Evolutionary conservation across 2,888 invertebrate species (phyloP), one percentile per base, ranked within the genome.

Genomic region (Monoplex corrugatus): DNA sequence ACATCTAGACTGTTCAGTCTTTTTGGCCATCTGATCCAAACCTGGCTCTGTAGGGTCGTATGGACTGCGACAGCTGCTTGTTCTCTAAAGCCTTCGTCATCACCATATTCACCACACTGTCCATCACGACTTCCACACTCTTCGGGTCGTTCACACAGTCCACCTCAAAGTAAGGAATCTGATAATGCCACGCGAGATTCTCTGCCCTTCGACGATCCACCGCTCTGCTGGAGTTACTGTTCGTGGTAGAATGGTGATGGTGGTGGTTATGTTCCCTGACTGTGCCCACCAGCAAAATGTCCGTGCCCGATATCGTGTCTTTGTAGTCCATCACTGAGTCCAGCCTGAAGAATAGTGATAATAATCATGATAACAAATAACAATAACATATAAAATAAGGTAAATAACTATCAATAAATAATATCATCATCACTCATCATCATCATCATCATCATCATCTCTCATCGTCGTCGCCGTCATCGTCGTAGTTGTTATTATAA

Each of bases 241-340:
- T n/a, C n/a, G n/a, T n/a, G n/a, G n/a, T n/a, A n/a, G n/a, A n/a
- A n/a, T n/a, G n/a, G n/a, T n/a, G 10, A 35, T 23, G 38, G 28
- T 68, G 40, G n/a, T n/a, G 13, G 40, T 80, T 82, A 16, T n/a
- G 13, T 28, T 80, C 63, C 44, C 87, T 40, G 32, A 38, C 38
- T 28, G 50, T 87, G n/a, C 87, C 87, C n/a, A 87, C 82, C 80
- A 87, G 82, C 23, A 87, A 2, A 0, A 43, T 57, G 0, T 44
- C 45, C 2, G n/a, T 38, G 50, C 78, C 44, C 16, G 75, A 40
- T 38, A n/a, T 50, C 3, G 43, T 23, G 85, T 85, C 85, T 28
- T 68, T 45, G 87, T 87, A 87, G n/a, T 87, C 87, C 3, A 35
- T n/a, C 3, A 87, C 44, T 28, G 87, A 87, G 1, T 87, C 87